These are phyloP conservation scores for Caligus rogercresseyi DNA, from an alignment of 1,140 invertebrate genomes.

Conservation along the genomic window DNA sequence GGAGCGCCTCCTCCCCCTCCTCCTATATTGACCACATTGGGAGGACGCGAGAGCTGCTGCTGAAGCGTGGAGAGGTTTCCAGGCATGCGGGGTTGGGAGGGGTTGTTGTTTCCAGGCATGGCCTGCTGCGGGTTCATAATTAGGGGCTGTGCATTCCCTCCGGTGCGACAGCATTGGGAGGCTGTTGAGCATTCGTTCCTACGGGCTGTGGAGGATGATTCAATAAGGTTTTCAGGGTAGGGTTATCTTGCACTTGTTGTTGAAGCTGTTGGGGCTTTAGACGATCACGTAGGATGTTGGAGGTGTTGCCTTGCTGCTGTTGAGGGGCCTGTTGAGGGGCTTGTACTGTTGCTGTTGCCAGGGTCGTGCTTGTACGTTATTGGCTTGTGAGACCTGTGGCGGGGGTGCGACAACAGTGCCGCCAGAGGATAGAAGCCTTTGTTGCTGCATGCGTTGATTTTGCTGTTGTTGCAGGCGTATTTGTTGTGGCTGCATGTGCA, in stretches of 20 bases:
- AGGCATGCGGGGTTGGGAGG: background rate
- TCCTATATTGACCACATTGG: slow-evolving; percentile 26
- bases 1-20: slow-evolving; percentile 21
- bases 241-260: slow-evolving; percentile 14
- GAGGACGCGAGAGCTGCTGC: slow-evolving; percentile 9
- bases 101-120: background rate
- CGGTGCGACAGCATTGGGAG: no score
- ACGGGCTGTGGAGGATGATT: slow-evolving; percentile 13
- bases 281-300: background rate
- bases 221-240: background rate
- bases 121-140: background rate
- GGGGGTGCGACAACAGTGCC: slow-evolving; percentile 20
- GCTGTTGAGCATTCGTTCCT: no score
- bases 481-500: slow-evolving; percentile 27
- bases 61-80: slow-evolving; percentile 2
- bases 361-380: slow-evolving; percentile 31
- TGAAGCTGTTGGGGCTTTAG: slow-evolving; percentile 12
- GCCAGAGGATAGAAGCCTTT: slow-evolving; percentile 21
- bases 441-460: slow-evolving; percentile 29
- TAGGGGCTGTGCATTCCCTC: no score
- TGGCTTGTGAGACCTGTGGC: slow-evolving; percentile 25
- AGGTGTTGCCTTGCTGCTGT: slow-evolving; percentile 11
- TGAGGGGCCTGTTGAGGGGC: background rate
- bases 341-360: slow-evolving; percentile 26
- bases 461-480: slow-evolving; percentile 28